Conservation (phyloP, 2,888 invertebrate species). For the Trichogramma dendrolimi region DNA sequence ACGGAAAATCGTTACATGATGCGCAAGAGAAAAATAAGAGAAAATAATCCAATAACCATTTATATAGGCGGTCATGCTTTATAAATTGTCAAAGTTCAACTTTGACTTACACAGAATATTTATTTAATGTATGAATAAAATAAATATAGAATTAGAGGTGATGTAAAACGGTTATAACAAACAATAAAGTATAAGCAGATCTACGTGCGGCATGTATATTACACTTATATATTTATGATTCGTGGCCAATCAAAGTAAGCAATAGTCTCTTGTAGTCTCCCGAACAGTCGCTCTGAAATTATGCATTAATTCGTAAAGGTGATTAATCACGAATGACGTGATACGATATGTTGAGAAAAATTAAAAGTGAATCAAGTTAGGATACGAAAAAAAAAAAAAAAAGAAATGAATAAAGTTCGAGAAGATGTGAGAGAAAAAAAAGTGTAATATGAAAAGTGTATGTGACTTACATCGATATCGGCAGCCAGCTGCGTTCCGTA, state of each 20-base stretch:
- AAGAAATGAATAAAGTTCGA: neutral
- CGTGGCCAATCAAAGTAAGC: slow-evolving; percentile 62
- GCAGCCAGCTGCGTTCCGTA: slow-evolving; percentile 75
- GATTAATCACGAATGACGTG: slow-evolving; percentile 4
- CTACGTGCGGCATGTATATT: slow-evolving; percentile 24
- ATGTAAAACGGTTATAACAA: too few relatives aligned
- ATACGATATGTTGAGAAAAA: slow-evolving; percentile 22
- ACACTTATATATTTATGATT: slow-evolving; percentile 31
- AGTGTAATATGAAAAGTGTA: neutral
- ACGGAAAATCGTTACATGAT: too few relatives aligned
- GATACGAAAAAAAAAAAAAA: slow-evolving; percentile 33
- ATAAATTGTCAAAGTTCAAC: too few relatives aligned
- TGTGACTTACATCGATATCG: slow-evolving; percentile 70
- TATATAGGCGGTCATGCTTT: too few relatives aligned
- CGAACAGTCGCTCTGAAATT: slow-evolving; percentile 74
- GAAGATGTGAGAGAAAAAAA: neutral
- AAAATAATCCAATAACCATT: too few relatives aligned
- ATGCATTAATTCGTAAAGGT: too few relatives aligned
- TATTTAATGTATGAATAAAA: too few relatives aligned
- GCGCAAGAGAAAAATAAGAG: too few relatives aligned
- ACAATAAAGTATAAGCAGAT: too few relatives aligned
- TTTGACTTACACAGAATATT: too few relatives aligned
- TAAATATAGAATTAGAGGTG: too few relatives aligned
- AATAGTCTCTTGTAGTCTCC: slow-evolving; percentile 85
- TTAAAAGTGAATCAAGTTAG: neutral